phyloP scores from a whole-genome alignment of 2,113 vertebrate genomes.

The Copsychus sechellarum region DNA sequence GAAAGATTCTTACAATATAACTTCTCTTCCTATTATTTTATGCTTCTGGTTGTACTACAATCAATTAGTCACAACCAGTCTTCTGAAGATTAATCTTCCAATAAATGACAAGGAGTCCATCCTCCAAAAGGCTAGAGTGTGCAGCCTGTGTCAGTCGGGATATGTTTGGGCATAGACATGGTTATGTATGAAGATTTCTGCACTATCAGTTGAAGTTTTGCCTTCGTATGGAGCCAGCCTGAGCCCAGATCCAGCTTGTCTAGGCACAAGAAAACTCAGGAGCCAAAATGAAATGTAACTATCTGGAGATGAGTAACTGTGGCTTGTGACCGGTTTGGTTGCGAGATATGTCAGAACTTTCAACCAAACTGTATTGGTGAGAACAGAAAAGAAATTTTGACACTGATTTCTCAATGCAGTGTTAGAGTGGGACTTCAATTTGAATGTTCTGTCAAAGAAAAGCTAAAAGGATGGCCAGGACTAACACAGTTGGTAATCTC shows the following conservation, averaged over 20 bases:
- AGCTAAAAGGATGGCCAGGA: conserved; percentile 58
- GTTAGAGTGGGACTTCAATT: conserved; percentile 44
- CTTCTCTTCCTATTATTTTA: background rate
- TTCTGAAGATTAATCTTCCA: background rate
- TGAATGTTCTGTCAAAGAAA: conserved; percentile 61
- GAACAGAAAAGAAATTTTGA: conserved; percentile 4
- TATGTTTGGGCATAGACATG: background rate
- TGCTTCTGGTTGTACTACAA: background rate
- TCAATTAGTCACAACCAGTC: background rate
- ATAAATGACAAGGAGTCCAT: background rate
- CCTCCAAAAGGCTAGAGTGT: background rate
- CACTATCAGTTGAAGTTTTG: rapidly evolving
- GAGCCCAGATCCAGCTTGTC: background rate
- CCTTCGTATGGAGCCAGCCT: background rate
- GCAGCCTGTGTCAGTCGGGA: background rate
- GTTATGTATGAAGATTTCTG: background rate
- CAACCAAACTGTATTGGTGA: background rate
- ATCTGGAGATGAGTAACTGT: background rate
- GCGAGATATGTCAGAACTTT: conserved; percentile 10
- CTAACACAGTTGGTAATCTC: conserved; percentile 63
- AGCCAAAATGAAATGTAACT: background rate
- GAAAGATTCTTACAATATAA: background rate
- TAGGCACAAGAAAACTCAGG: background rate
- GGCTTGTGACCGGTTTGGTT: background rate
- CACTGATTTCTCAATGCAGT: conserved; percentile 4